phyloP scores from a whole-genome alignment of 1,140 invertebrate genomes.

The Drosophila insularis region DNA sequence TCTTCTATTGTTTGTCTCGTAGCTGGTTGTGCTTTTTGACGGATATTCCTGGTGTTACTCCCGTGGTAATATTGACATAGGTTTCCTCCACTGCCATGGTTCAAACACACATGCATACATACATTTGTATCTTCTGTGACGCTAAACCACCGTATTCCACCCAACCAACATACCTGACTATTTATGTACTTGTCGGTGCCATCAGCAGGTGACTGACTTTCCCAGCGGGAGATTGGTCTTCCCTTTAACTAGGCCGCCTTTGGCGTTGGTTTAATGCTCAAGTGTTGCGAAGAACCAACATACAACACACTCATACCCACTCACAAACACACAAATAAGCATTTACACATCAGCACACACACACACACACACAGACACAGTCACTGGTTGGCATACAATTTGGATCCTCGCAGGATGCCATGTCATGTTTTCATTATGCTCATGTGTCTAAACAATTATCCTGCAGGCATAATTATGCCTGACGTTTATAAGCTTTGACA shows the following conservation, averaged over 20 bases:
- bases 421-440: conserved; percentile 82
- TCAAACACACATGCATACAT: no score
- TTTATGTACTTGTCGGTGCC: conserved; percentile 1
- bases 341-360: conserved; percentile 50
- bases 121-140: background rate
- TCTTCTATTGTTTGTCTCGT: background rate
- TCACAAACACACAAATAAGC: conserved; percentile 24
- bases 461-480: conserved; percentile 81
- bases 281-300: conserved; percentile 52
- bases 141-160: background rate
- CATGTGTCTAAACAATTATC: conserved; percentile 82
- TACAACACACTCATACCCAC: conserved; percentile 22
- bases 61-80: conserved; percentile 5
- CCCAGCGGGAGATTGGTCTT: conserved; percentile 1
- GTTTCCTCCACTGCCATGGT: background rate
- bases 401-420: conserved; percentile 78
- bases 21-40: conserved; percentile 36
- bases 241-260: conserved; percentile 46
- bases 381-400: conserved; percentile 19
- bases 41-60: background rate
- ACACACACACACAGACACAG: conserved; percentile 19
- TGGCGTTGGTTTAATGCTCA: conserved; percentile 62
- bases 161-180: background rate
- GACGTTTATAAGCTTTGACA: conserved; percentile 82
- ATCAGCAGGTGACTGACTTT: conserved; percentile 9